Base-by-base conservation (phyloP, 2,797 vertebrate species). In the Sus cebifrons region DNA sequence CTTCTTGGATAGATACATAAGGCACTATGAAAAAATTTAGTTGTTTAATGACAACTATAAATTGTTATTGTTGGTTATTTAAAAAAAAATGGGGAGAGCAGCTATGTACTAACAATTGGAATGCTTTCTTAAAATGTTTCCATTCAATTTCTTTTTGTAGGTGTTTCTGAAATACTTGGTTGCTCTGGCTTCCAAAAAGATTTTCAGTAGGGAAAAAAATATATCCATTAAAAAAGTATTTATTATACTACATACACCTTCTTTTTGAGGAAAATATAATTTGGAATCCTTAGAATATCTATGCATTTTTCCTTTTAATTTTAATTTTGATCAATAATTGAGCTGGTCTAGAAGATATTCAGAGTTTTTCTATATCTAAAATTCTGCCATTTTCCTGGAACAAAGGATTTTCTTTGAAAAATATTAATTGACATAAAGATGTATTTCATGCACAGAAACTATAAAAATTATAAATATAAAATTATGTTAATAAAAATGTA, bases 391-490 rank as follows among this genome's bases (percentile, higher is more conserved):
- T 86, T 56, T 68, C 44, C 27, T 86, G 32, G 27, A 86, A 73
- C 36, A 71, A 36, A 36, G 85, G 21, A 87, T 87, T 44, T 70
- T 70, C 65, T 83, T 70, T 83, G 29, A 60, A 82, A 90, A 74
- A 23, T 44, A 32, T 91, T 60, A 68, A n/a, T 67, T 86, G 67
- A 91, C 60, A 54, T 58, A 86, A 60, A 93, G 13, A 20, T 71
- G 4, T 40, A 21, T 60, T 54, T 86, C 78, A 17, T 68, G 11
- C 68, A 16, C 27, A 90, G 74, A 86, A 62, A 81, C 52, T 52
- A 49, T 49, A 49, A 49, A 88, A 90, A 54, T 75, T 74, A n/a
- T 36, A 79, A 67, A 64, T 65, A 85, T 54, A 86, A 81, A 96
- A 67, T 60, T 81, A 78, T 52, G 13, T 88, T 83, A n/a, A 67